Evolutionary conservation across 2,113 vertebrate species (phyloP), one percentile per base, ranked within the genome.

Genomic region (Nycticryphes semicollaris): DNA sequence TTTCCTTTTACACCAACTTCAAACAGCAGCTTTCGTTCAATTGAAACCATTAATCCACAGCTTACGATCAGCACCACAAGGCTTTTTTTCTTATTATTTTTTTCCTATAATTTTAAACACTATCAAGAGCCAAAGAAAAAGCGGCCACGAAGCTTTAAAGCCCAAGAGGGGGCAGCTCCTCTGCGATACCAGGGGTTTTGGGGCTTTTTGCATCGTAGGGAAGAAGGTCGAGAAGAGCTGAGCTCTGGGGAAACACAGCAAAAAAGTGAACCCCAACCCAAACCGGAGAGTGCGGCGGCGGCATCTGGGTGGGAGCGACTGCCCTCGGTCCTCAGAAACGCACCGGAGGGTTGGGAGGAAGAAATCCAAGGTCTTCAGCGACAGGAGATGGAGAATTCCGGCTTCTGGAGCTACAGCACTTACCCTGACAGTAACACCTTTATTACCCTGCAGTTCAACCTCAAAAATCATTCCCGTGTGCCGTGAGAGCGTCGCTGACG

Each of bases 341-440:
- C 1, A 3, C 57, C 3, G 31, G 16, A 9, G 60, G 8, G 59
- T 20, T 8, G 15, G 59, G 15, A 6, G 16, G 13, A 43, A 41
- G 47, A 43, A 37, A 54, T 6, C 8, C 0, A n/a, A 20, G 1
- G 4, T 4, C 2, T 2, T 10, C 35, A 6, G 62, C 1, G 7
- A 24, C 3, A 20, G 0, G 1, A 22, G 0, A 8, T 0, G 3
- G 31, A 43, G 25, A 28, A 24, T 14, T 28, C 47, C 15, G 6
- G 16, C 33, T 16, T 27, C 51, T 16, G 23, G 6, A 0, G 18
- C 54, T 7, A 4, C 2, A 1, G 0, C 19, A 6, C 54, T 27
- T 12, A 27, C 35, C 21, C 48, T 1, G 25, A 10, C 25, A 3
- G 3, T 2, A 24, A 27, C 4, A 0, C 3, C 66, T 21, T 18